Evolutionary conservation across 2,113 vertebrate species (phyloP), one percentile per base, ranked within the genome.

Genomic region (Semnornis frantzii): DNA sequence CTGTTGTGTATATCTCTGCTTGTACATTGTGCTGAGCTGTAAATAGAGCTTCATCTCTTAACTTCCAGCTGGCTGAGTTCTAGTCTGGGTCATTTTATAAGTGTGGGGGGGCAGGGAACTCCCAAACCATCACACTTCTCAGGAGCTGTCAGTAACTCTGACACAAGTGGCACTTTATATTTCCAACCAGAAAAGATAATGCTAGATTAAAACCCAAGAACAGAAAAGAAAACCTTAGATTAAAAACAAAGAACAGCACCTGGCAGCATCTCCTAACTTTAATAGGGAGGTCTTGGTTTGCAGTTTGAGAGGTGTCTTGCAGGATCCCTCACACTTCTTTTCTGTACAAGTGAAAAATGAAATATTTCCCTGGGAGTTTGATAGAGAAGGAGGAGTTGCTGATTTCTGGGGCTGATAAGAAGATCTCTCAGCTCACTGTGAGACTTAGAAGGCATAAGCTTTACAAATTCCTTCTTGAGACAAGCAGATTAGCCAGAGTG

Each of bases 381-480:
- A 65, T 0, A 4, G 44, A 48, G 75, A 75, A 82, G 28, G 9
- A 76, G 12, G 9, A 76, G 12, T 42, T 82, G 18, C 21, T 54
- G 37, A 72, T 65, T 87, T 75, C 33, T 75, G 72, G 54, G 54
- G 33, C 48, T 27, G 58, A 72, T 91, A 89, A 84, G 85, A 87
- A 84, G 85, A 55, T 89, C 66, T 84, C 60, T n/a, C 34, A 82
- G 58, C 64, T 75, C 62, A 52, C 33, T 64, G 33, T 68, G 71
- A 89, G 58, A 57, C 66, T 93, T 82, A 89, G 48, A 42, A 87
- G 91, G 85, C 31, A 37, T 87, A 93, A 95, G 66, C 82, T 75
- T 91, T 85, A 91, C 37, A 89, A 85, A 93, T 79, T 84, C 87
- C 82, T 72, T 87, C 78, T 82, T 52, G 63, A 89, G 37, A 68